Conservation (phyloP, 2,113 vertebrate genomes). For the Oncorhynchus nerka region DNA sequence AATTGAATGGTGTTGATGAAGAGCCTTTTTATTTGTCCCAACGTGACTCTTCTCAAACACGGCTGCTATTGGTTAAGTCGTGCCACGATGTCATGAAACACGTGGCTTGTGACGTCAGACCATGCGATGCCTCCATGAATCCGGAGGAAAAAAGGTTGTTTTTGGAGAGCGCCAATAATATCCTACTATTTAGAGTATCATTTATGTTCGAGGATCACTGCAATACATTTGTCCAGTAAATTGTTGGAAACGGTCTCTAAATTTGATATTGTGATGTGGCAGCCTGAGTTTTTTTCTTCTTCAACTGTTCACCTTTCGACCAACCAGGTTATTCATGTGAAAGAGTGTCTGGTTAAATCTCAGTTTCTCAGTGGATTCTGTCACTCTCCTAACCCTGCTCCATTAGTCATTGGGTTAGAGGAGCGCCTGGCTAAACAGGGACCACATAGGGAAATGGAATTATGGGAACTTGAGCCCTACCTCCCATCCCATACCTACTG, state of each 20-base stretch:
- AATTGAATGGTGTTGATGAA: conserved; percentile 8
- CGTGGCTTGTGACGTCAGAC: background rate
- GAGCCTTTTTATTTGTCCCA: background rate
- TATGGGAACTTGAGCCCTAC: background rate
- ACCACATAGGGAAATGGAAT: background rate
- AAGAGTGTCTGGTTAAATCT: too few relatives aligned
- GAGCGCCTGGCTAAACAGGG: background rate
- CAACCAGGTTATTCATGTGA: too few relatives aligned
- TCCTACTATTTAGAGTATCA: too few relatives aligned
- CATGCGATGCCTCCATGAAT: background rate
- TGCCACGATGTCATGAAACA: background rate
- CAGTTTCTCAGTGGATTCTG: background rate
- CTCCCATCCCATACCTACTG: background rate
- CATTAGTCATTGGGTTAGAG: background rate
- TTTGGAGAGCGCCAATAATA: background rate
- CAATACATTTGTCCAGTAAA: too few relatives aligned
- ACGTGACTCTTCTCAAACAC: background rate
- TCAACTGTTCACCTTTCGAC: too few relatives aligned
- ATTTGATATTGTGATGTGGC: too few relatives aligned
- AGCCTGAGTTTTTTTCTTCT: too few relatives aligned
- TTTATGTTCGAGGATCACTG: too few relatives aligned
- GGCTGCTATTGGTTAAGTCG: background rate
- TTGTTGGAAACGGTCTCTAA: too few relatives aligned
- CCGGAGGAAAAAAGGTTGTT: background rate
- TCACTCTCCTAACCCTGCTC: background rate